These are phyloP conservation scores for Plagodis dolabraria DNA, from an alignment of 2,888 invertebrate species.

Conservation along the genomic window DNA sequence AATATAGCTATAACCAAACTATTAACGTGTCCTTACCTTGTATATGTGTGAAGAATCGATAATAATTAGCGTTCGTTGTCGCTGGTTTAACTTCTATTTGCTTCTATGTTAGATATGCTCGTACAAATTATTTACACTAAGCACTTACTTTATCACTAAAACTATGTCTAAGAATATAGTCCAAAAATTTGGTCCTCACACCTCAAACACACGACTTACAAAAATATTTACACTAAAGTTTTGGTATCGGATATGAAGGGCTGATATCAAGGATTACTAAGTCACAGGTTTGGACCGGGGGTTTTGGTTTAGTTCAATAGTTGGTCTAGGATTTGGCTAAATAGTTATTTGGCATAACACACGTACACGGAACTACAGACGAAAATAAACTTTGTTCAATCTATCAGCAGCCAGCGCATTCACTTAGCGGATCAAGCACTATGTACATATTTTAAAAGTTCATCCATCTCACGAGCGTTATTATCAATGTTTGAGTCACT, in stretches of 20 bases:
- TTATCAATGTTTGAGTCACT: conserved; percentile 15
- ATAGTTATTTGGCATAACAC: conserved; percentile 38
- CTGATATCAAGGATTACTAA: conserved; percentile 63
- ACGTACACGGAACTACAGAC: conserved; percentile 50
- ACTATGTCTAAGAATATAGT: conserved; percentile 40
- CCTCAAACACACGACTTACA: conserved; percentile 40
- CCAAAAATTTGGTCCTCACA: conserved; percentile 63
- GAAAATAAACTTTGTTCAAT: conserved; percentile 65
- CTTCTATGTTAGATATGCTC: conserved; percentile 47
- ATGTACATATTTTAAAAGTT: conserved; percentile 22
- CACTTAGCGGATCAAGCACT: conserved; percentile 49
- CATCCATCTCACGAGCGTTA: conserved; percentile 3
- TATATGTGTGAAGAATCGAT: conserved; percentile 55
- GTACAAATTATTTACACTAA: conserved; percentile 55
- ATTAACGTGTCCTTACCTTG: conserved; percentile 54
- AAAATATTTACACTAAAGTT: conserved; percentile 47
- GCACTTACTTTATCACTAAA: conserved; percentile 58
- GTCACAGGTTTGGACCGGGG: conserved; percentile 76
- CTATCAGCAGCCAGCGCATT: conserved; percentile 57
- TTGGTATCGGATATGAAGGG: conserved; percentile 46
- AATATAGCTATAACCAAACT: conserved; percentile 10
- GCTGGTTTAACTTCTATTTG: conserved; percentile 40
- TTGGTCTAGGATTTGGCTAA: conserved; percentile 33
- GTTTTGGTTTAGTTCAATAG: conserved; percentile 39
- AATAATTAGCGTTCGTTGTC: conserved; percentile 58